Base-by-base conservation (phyloP, 2,797 vertebrate genomes). In the Prionace glauca region DNA sequence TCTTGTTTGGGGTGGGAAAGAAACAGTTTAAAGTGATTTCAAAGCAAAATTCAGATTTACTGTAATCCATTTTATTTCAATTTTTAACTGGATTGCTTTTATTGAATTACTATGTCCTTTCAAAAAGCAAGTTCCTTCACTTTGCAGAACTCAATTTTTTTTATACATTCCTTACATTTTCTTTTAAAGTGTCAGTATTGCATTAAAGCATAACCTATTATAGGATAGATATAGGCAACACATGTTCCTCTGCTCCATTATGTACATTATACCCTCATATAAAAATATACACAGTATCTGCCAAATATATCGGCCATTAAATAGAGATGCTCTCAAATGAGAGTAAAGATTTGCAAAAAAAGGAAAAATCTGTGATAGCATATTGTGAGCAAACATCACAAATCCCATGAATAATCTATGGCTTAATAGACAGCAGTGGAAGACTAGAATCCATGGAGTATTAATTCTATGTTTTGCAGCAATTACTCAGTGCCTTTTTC, bases 401-500 rank as follows among this genome's bases (percentile, higher is more conserved):
- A 60, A 95, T 74, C 93, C 72, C 50, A 60, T 50, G 45, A 50
- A 77, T 74, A 56, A n/a, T 32, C 88, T 20, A 18, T 41, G 91
- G 14, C 62, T 91, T 90, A 90, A 90, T 62, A 41, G n/a, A 94
- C 45, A 11, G 32, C 71, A 95, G 93, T 41, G 65, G 69, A 92
- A 41, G 20, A 92, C 36, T 36, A 20, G 62, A 92, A 69, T 95
- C 65, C 50, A 94, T 20, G 16, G 22, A 86, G 65, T 45, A 26
- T 9, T 71, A 72, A n/a, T 10, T 62, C 96, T 97, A 96, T 22
- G 96, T 95, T 96, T 96, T 96, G 95, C 98, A 97, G 97, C 98
- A 97, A 95, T n/a, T 95, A 50, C 96, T 96, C 0, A 96, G 95
- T 8, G 96, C 96, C 95, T 96, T 97, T 96, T 96, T 97, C 0